phyloP scores from a whole-genome alignment of 2,888 invertebrate species.

The Lobophora halterata region DNA sequence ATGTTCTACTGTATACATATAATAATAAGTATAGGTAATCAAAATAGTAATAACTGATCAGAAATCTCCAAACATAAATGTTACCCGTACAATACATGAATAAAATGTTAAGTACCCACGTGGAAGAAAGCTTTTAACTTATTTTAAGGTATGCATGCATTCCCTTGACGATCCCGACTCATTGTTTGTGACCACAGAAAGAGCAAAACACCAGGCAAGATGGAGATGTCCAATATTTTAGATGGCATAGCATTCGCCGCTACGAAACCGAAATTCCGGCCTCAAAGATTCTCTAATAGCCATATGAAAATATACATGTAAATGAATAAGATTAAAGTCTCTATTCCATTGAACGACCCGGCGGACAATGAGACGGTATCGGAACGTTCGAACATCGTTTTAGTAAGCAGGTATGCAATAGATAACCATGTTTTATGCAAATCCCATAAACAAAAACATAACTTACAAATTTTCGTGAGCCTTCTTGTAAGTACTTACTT shows the following conservation, averaged over 20 bases:
- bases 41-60: no score
- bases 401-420: conserved; percentile 75
- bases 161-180: conserved; percentile 75
- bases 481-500: conserved; percentile 47
- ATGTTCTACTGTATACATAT: no score
- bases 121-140: conserved; percentile 58
- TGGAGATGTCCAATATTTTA: conserved; percentile 81
- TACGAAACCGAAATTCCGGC: conserved; percentile 75
- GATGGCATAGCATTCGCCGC: conserved; percentile 79
- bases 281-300: conserved; percentile 54
- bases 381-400: conserved; percentile 67
- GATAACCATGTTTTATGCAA: conserved; percentile 76
- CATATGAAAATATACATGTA: conserved; percentile 51
- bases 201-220: conserved; percentile 75
- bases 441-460: conserved; percentile 70
- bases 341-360: conserved; percentile 43
- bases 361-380: conserved; percentile 59
- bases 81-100: conserved; percentile 23
- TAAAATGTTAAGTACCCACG: conserved; percentile 48
- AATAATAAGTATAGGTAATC: no score
- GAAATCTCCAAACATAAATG: no score
- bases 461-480: conserved; percentile 71
- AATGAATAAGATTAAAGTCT: conserved; percentile 47
- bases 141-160: conserved; percentile 75
- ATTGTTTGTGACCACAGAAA: conserved; percentile 75